Evolutionary conservation across 2,888 invertebrate species (phyloP), one percentile per base, ranked within the genome.

Genomic region (Urechis unicinctus): DNA sequence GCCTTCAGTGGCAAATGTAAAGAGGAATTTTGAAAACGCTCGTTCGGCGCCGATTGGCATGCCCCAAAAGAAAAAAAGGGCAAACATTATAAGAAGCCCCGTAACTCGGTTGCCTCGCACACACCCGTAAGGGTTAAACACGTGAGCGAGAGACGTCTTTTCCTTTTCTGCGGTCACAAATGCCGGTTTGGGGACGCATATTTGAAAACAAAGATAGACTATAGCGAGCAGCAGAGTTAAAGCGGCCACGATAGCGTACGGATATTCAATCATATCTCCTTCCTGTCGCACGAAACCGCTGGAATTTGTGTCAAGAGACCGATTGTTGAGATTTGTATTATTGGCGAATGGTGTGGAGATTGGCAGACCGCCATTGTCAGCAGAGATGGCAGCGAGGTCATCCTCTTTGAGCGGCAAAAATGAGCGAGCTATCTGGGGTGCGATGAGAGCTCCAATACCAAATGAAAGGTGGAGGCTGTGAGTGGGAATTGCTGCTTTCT

Each of bases 11-110:
- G 66, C 59, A 52, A 55, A 67, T 25, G 63, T 60, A 22, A 66
- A 59, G 5, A 68, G 61, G 48, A 67, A 68, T 48, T 65, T 67
- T 2, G 65, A 63, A 22, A 61, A 59, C 5, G 65, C 59, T 21
- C 68, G 53, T 42, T 66, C 66, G 3, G 65, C 66, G 0, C 68
- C 68, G n/a, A 61, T 59, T 4, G 60, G 60, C 48, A 65, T 65
- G 0, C 29, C 45, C 49, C 60, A 65, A 36, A 68, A 65, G 2
- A 59, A 61, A 2, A 57, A 17, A 0, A 63, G 64, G 6, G 63
- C 24, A 0, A 49, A 49, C 2, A 58, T 42, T 0, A 62, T 57
- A 9, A 65, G 54, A 2, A 63, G 21, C 5, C 62, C 60, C 1
- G 63, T 56, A 9, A 65, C 63, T 5, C 61, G 29, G 46, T 64